Conservation (phyloP, 2,888 invertebrate species). For the Drosophila lacicola region DNA sequence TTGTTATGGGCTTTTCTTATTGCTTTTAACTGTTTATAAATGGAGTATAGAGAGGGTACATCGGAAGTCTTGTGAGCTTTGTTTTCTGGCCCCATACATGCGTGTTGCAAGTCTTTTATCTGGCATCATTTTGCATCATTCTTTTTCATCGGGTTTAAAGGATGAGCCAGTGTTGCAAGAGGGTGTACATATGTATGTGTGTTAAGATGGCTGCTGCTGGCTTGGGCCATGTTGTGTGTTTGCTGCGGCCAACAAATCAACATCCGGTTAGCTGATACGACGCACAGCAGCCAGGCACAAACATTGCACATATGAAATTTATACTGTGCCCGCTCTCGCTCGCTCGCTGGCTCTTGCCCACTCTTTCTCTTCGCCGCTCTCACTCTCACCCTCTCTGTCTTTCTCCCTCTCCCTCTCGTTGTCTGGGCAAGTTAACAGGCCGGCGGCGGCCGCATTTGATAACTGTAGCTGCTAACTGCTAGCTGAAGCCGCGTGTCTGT, state of each 20-base stretch:
- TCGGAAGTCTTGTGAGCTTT: slow-evolving; percentile 8
- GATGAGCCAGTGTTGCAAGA: slow-evolving; percentile 19
- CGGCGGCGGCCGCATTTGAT: slow-evolving; percentile 68
- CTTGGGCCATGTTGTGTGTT: slow-evolving; percentile 26
- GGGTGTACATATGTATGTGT: slow-evolving; percentile 8
- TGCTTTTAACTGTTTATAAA: neutral
- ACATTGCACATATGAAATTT: slow-evolving; percentile 62
- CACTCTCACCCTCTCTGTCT: slow-evolving; percentile 1
- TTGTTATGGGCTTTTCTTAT: too few species aligned
- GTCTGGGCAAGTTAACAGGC: slow-evolving; percentile 67
- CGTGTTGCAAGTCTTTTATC: slow-evolving; percentile 38
- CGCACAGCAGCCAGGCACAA: slow-evolving; percentile 34
- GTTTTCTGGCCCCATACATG: slow-evolving; percentile 19
- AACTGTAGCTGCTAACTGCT: slow-evolving; percentile 69
- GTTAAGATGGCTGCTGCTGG: slow-evolving; percentile 42
- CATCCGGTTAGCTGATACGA: slow-evolving; percentile 60
- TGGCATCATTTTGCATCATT: slow-evolving; percentile 49
- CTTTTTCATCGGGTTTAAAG: slow-evolving; percentile 37
- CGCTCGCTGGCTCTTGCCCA: slow-evolving; percentile 4
- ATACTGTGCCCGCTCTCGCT: slow-evolving; percentile 31
- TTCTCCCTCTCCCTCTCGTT: slow-evolving; percentile 1
- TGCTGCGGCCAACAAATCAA: slow-evolving; percentile 57
- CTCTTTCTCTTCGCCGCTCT: neutral
- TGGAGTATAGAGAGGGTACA: neutral
- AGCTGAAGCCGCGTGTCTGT: slow-evolving; percentile 35